Percentiles rank a stretch among this genome's conserved stretches.
These are phyloP conservation scores for Bos javanicus DNA, from an alignment of 2,113 vertebrate species.

Conservation along the genomic window DNA sequence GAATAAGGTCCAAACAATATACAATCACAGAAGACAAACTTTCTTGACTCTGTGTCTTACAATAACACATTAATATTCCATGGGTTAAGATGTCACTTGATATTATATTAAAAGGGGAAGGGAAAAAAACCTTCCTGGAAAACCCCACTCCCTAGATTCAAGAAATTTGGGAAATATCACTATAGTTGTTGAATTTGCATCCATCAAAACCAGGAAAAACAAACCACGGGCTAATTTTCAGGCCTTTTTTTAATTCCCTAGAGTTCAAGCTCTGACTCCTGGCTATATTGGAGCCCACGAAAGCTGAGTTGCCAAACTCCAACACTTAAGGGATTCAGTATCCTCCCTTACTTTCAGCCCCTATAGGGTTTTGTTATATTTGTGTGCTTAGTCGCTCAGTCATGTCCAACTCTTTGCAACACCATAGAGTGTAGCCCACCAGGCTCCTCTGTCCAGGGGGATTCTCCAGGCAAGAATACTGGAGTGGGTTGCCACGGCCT, in stretches of 20 bases:
- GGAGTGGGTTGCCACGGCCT: background rate
- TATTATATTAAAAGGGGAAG: conserved; percentile 5
- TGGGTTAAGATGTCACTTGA: background rate
- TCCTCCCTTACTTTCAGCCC: background rate
- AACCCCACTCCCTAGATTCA: background rate
- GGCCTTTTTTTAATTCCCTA: background rate
- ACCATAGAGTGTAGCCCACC: background rate
- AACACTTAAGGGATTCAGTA: background rate
- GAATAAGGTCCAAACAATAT: conserved; percentile 33
- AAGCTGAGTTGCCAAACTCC: background rate
- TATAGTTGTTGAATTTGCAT: background rate
- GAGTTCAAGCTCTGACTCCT: background rate
- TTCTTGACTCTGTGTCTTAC: background rate
- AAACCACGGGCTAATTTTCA: background rate
- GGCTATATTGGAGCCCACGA: background rate
- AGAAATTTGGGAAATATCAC: conserved; percentile 31
- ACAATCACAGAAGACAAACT: conserved; percentile 14
- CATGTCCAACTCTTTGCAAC: background rate
- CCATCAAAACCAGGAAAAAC: conserved; percentile 19
- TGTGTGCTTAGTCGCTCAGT: background rate
- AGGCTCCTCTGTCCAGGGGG: background rate
- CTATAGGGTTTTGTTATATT: background rate
- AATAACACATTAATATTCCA: conserved; percentile 29
- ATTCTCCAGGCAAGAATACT: background rate
- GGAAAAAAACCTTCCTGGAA: conserved; percentile 1